These are phyloP conservation scores for Epirrhoe tristata DNA, from an alignment of 2,888 invertebrate species.

Conservation along the genomic window DNA sequence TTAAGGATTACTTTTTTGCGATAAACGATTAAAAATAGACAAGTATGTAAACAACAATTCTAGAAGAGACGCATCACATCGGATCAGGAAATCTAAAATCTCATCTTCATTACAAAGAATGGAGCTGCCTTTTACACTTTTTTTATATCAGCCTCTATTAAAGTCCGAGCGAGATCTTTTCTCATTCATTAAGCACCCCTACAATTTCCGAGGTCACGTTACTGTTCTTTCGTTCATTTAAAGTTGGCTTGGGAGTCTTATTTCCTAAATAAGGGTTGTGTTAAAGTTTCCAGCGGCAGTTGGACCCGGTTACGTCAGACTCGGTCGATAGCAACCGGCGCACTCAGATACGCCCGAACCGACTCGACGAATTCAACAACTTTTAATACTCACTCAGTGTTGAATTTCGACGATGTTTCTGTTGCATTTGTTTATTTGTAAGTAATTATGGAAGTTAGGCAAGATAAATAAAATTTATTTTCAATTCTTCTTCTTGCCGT, in stretches of 20 bases:
- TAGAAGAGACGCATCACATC: not conserved
- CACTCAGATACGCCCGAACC: constrained; percentile 53
- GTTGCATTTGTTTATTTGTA: constrained; percentile 14
- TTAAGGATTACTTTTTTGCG: too few relatives aligned
- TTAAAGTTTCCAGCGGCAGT: constrained; percentile 48
- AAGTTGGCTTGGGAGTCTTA: constrained; percentile 47
- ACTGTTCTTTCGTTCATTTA: constrained; percentile 39
- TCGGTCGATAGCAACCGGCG: constrained; percentile 68
- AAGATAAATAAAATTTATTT: not conserved
- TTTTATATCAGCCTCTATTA: constrained; percentile 16
- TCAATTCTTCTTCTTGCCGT: too few relatives aligned
- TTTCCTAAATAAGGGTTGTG: constrained; percentile 52
- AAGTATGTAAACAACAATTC: not conserved
- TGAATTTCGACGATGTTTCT: constrained; percentile 48
- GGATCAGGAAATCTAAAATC: not conserved
- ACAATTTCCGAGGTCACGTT: constrained; percentile 35
- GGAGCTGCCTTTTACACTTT: constrained; percentile 4
- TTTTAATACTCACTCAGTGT: constrained; percentile 60
- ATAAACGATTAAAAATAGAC: too few relatives aligned
- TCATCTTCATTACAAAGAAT: constrained; percentile 5
- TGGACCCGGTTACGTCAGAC: constrained; percentile 66
- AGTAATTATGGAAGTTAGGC: not conserved
- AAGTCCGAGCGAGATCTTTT: constrained; percentile 26
- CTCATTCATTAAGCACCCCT: constrained; percentile 37
- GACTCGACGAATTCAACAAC: constrained; percentile 57